These are phyloP conservation scores for Aspidoscelis tigris DNA, from an alignment of 2,113 vertebrate species.

Conservation along the genomic window DNA sequence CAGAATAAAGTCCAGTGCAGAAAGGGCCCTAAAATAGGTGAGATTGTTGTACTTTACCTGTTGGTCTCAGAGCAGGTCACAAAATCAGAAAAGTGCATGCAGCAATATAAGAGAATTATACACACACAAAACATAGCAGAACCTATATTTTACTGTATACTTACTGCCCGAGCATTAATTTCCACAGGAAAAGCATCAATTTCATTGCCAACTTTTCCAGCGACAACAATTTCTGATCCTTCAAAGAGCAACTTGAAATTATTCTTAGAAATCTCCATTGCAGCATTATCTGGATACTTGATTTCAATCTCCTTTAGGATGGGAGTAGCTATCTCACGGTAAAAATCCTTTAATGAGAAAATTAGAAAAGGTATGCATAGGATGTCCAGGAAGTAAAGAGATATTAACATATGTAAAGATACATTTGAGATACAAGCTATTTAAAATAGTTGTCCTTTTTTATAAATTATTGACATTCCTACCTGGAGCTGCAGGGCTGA, in stretches of 20 bases:
- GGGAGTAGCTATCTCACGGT: constrained; percentile 86
- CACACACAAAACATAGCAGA: not conserved
- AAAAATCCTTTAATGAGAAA: constrained; percentile 83
- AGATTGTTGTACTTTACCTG: too few relatives aligned
- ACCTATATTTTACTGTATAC: constrained; percentile 30
- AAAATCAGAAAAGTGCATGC: too few relatives aligned
- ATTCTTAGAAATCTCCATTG: constrained; percentile 80
- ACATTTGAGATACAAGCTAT: not conserved
- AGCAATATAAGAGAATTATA: too few relatives aligned
- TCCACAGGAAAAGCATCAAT: constrained; percentile 78
- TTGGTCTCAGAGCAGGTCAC: too few relatives aligned
- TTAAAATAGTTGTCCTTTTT: not conserved
- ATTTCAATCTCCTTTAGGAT: constrained; percentile 82
- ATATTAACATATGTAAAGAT: not conserved
- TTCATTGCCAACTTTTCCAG: constrained; percentile 79
- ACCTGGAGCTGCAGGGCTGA: constrained; percentile 91
- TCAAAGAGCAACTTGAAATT: constrained; percentile 84
- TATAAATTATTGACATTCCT: constrained; percentile 3
- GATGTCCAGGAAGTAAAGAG: not conserved
- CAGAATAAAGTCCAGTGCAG: too few relatives aligned
- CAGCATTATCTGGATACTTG: constrained; percentile 78
- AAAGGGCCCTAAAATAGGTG: too few relatives aligned
- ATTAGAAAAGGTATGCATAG: not conserved
- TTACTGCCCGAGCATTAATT: constrained; percentile 83
- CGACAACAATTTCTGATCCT: constrained; percentile 89